Evolutionary conservation across 2,797 vertebrate species (phyloP).

Genomic region (Eutrigla gurnardus): DNA sequence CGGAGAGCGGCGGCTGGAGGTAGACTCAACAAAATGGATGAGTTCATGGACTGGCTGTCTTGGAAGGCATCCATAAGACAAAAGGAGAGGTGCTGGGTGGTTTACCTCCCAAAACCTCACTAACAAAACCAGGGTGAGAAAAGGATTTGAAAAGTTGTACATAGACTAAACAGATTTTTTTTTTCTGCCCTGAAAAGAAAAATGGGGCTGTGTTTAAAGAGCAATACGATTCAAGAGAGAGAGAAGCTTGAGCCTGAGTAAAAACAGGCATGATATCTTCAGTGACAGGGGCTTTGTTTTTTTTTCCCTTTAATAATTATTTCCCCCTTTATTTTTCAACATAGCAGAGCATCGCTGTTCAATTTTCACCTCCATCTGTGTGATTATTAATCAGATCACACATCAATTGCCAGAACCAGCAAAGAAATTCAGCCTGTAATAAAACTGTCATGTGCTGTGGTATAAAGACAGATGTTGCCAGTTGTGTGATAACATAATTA

Average conservation of each 20-base stretch:
- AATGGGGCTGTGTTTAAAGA: slow-evolving; percentile 62
- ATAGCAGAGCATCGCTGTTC: slow-evolving; percentile 82
- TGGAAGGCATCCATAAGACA: slow-evolving; percentile 65
- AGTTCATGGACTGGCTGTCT: slow-evolving; percentile 67
- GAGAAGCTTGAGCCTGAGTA: slow-evolving; percentile 26
- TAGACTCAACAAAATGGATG: slow-evolving; percentile 80
- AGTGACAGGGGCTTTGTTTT: slow-evolving; percentile 53
- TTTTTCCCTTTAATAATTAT: slow-evolving; percentile 74
- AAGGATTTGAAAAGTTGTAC: slow-evolving; percentile 51
- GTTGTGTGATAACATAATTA: slow-evolving; percentile 93
- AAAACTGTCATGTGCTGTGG: slow-evolving; percentile 91
- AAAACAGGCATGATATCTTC: slow-evolving; percentile 64
- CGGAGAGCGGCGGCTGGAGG: slow-evolving; percentile 57
- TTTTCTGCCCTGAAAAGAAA: slow-evolving; percentile 35
- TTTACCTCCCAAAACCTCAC: slow-evolving; percentile 58
- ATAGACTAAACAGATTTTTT: slow-evolving; percentile 70
- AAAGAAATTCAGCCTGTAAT: slow-evolving; percentile 90
- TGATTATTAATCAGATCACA: slow-evolving; percentile 91
- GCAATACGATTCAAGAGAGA: slow-evolving; percentile 56
- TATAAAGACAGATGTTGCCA: slow-evolving; percentile 93
- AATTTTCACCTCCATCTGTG: slow-evolving; percentile 88
- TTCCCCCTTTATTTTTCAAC: slow-evolving; percentile 59
- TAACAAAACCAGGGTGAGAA: slow-evolving; percentile 55
- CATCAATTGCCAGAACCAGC: slow-evolving; percentile 89
- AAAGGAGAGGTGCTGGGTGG: slow-evolving; percentile 62